Evolutionary conservation across 2,113 vertebrate species (phyloP), one percentile per base, ranked within the genome.

Genomic region (Malurus alboscapulatus): DNA sequence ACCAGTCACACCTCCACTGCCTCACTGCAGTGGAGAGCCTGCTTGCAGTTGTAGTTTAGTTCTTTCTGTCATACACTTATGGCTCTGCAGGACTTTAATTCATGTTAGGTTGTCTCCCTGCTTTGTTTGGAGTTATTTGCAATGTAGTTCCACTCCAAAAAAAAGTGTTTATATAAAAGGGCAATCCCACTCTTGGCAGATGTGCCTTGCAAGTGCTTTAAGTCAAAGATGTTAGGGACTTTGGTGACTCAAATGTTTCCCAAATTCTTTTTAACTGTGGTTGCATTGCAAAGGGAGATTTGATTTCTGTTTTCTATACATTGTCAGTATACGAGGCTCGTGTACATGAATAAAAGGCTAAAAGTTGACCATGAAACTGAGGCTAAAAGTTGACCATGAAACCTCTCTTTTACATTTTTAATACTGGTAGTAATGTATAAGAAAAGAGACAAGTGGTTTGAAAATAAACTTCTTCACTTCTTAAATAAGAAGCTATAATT

Each of bases 401-500:
- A 36, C 27, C 30, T 55, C 36, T 54, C 30, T 78, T 65, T 80
- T 85, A 51, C 7, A 44, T 67, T 83, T 92, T 88, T 34, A 76
- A 38, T 93, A 53, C 24, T 80, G 62, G 50, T 80, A 89, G 36
- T 65, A 77, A 80, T 42, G 25, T 59, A 51, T 36, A 92, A 75
- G 83, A 59, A 54, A 66, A 93, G 61, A 85, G 72, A 85, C 84
- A 86, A 93, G 91, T 66, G 72, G 55, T 90, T 94, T 80, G 44
- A 94, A 94, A 96, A 88, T 40, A 67, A 93, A 96, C 40, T 79
- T 94, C 89, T 92, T 94, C 48, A 59, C 87, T 94, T 83, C 93
- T 84, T 83, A 94, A 95, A 89, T 88, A 85, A 90, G 87, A 62
- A 92, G n/a, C 84, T 91, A 51, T 94, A 89, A 94, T 96, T 96